Evolutionary conservation across 2,888 invertebrate species (phyloP), one percentile per base, ranked within the genome.

Genomic region (Cotesia congregata): DNA sequence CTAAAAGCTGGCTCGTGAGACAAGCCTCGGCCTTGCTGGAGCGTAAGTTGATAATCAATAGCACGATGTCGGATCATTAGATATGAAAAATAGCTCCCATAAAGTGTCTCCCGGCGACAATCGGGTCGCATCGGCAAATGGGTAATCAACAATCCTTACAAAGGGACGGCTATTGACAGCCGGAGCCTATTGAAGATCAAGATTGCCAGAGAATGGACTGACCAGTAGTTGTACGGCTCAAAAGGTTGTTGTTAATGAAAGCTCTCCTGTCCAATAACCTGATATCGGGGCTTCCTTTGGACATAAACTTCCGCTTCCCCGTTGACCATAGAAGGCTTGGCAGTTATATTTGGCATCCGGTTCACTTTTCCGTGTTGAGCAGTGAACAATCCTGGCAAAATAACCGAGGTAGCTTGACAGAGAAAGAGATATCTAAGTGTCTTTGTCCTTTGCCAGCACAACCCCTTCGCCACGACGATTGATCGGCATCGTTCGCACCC

Each of bases 161-260:
- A 50, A 50, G 50, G 50, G 50, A 50, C 4, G 50, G 74, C 61
- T 38, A 62, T 73, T 67, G 60, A 70, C 73, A 67, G 68, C 38
- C 6, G 12, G 39, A 65, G 50, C 12, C 50, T 50, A 50, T 50
- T 50, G 50, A 50, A 12, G 50, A 50, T 50, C 50, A 12, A 12
- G 50, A 50, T 50, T 9, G 9, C 9, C 9, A 50, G 3, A 50
- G 50, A 50, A 50, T 50, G 50, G 50, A 50, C 9, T 50, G 30
- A 30, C 30, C 30, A 30, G 30, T 30, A 30, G 30, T 30, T 30
- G 30, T 30, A 30, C 30, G 9, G 68, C 20, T 12, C 30, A 5
- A 61, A 72, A 67, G 73, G 62, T 73, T 77, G 69, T 75, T 70
- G 80, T 80, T 80, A 82, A 82, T 75, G 82, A 81, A 80, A 81